Evolutionary conservation across 2,113 vertebrate species (phyloP), one percentile per base, ranked within the genome.

Genomic region (Piliocolobus tephrosceles): DNA sequence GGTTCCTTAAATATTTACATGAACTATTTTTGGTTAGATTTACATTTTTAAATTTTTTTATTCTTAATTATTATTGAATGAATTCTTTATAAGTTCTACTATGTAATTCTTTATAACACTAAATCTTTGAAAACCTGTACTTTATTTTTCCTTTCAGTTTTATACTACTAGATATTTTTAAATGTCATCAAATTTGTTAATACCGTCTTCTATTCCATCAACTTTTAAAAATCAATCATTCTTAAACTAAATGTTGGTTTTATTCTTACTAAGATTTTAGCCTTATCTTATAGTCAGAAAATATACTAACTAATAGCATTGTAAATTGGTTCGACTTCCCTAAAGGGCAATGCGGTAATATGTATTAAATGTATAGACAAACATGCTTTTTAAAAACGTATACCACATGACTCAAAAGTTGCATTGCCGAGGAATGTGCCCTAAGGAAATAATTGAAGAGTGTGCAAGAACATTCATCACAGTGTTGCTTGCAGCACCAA

Each of bases 51-150:
- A 64, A 32, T 6, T 64, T 30, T 64, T 64, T 64, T 64, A 27
- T 64, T 64, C 30, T 32, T 64, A 64, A 32, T 30, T 64, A 64
- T 32, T 32, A 32, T 64, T 64, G 27, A 64, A 32, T 64, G 61
- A 64, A 95, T 88, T 88, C 47, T 90, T 93, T 95, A 27, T 25
- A 89, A 91, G 40, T 76, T 50, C 10, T 75, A 85, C 11, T 52
- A 91, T 82, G 18, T 70, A 86, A 40, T 87, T 66, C 30, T 81
- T 95, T 58, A 25, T 40, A 70, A 47, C 6, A 91, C 9, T 40
- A 64, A 40, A 80, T 86, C 25, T 93, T 96, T 95, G 55, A 93
- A 97, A 93, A 57, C 20, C 22, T 83, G 3, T 55, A 89, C 47
- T 90, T 8, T 81, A 22, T 52, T 55, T 72, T 30, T 83, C n/a